Evolutionary conservation across 2,888 invertebrate species (phyloP), one percentile per base, ranked within the genome.

Genomic region (Tenodera sinensis): DNA sequence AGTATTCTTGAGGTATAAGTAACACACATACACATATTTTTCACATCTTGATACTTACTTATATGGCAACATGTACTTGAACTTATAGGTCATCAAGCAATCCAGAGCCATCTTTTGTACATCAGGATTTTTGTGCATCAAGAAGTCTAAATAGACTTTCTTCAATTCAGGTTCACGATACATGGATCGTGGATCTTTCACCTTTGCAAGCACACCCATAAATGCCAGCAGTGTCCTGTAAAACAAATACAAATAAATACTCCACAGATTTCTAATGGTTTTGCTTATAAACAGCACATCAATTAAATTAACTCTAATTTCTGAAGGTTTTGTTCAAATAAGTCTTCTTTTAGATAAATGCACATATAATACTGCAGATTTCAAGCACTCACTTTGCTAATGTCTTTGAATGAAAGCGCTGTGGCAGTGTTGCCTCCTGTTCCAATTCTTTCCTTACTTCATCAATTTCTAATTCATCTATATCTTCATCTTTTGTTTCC

Each of bases 41-140:
- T 34, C 34, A 34, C 34, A 42, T 42, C 4, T 71, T 71, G 25
- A 25, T 83, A 90, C 92, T 92, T 91, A 94, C 94, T 92, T 97
- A 92, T 99, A 98, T 0, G 97, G 96, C 0, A 94, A 92, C 12
- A 99, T 92, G 92, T 95, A 96, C 92, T 97, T 97, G 91, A 96
- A 95, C 92, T 97, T 98, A 93, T 98, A 99, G 0, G 97, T 96
- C 91, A 98, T 94, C 2, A 99, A 93, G 92, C 98, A 99, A 92
- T 97, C 97, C 83, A 99, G 93, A 0, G 98, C 97, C 88, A 95
- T 95, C 93, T 96, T 97, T 93, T 99, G 99, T 9, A 99, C 94
- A 0, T 95, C 95, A 0, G 96, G 93, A 93, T 97, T 97, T 92
- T 96, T 96, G 90, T 97, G 96, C 85, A 96, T 95, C 14, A 99